Evolutionary conservation across 2,113 vertebrate genomes (phyloP).

Genomic region (Camelus bactrianus): DNA sequence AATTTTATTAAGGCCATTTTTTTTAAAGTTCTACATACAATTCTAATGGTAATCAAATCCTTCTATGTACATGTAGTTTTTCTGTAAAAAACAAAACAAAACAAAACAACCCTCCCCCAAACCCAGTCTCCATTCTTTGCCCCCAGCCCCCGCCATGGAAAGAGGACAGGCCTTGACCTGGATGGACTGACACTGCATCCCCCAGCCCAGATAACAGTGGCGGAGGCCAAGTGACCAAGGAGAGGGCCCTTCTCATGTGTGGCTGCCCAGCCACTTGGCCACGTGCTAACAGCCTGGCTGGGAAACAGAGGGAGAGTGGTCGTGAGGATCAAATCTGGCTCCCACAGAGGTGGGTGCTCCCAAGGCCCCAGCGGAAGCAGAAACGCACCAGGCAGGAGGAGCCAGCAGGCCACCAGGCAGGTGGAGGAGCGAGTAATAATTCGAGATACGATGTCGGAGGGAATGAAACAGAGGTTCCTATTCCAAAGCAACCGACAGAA

Average conservation of each 20-base stretch:
- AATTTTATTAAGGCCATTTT: conserved; percentile 87
- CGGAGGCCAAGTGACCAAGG: not conserved
- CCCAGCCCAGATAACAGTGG: not conserved
- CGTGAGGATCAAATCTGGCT: not conserved
- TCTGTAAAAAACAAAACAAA: conserved; percentile 36
- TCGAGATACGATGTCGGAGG: not conserved
- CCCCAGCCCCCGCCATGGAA: not conserved
- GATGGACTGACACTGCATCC: not conserved
- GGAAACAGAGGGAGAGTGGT: not conserved
- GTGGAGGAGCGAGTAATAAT: not conserved
- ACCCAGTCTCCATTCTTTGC: not conserved
- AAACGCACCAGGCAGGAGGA: not conserved
- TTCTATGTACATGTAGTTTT: conserved; percentile 75
- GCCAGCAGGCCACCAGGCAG: not conserved
- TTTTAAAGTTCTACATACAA: conserved; percentile 77
- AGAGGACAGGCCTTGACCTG: not conserved
- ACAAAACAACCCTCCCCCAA: not conserved
- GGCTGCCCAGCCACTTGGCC: not conserved
- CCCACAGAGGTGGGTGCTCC: not conserved
- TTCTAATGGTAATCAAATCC: conserved; percentile 72
- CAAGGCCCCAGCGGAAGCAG: not conserved
- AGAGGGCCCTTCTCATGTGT: not conserved
- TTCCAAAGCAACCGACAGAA: not conserved
- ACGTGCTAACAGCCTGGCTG: not conserved
- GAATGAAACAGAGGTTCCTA: not conserved